Base-by-base conservation (phyloP, 2,888 invertebrate genomes). In the Cyclophora albipunctata region DNA sequence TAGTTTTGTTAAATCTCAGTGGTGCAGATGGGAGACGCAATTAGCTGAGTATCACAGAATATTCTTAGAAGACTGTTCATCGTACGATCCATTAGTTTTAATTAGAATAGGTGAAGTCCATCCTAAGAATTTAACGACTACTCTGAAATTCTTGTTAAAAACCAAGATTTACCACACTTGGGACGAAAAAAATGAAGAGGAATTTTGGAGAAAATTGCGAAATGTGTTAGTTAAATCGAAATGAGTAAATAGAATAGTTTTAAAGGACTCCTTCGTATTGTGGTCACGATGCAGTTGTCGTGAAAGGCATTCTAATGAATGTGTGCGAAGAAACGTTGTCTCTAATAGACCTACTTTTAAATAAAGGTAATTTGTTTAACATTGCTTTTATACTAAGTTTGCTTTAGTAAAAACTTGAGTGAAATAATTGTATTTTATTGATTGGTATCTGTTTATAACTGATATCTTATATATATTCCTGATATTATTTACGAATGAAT, bases 21-120 rank as follows among this genome's bases (percentile, higher is more conserved):
- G 94, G 94, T 92, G 92, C 67, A 82, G 91, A 42, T 91, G 93
- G 90, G 94, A 94, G 66, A 91, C 92, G 6, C 91, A 92, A 61
- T 81, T 93, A 34, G 93, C 93, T 0, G 92, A 93, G 60, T 90
- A 92, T 64, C 91, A 92, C 58, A 84, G 92, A 50, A 75, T 92
- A 51, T 91, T 92, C 57, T 79, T 91, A 34, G 90, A 91, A 62
- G 90, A 91, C 53, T 90, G 90, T 2, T 90, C 82, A 1, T 72
- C 80, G 0, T 90, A 91, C 51, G 91, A 91, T 59, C 90, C 91
- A 3, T 69, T 93, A 49, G 89, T 94, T 7, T 78, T 93, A 61
- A 84, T 94, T 20, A 90, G 91, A 66, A 73, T 92, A 60, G 92
- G 91, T 6, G 87, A 91, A 6, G 85, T 93, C 5, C 84, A 89